Evolutionary conservation across 2,888 invertebrate species (phyloP).

Genomic region (Lagria hirta): DNA sequence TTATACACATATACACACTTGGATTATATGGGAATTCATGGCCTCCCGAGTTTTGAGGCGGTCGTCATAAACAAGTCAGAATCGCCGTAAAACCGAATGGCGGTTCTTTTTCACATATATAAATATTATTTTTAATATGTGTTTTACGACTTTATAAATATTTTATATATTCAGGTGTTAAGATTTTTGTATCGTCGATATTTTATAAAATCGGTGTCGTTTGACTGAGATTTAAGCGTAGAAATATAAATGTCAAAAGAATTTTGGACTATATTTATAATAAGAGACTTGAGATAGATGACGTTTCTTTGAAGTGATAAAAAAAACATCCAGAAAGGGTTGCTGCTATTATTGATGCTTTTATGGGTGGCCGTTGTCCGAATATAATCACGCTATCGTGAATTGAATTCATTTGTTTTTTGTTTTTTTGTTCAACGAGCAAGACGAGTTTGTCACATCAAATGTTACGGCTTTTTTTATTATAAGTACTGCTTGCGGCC

Average conservation of each 20-base stretch:
- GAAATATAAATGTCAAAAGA: slow-evolving; percentile 48
- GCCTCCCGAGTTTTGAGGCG: slow-evolving; percentile 45
- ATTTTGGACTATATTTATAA: slow-evolving; percentile 11
- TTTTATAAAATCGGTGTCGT: slow-evolving; percentile 42
- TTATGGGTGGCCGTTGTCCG: too few species aligned
- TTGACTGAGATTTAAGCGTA: slow-evolving; percentile 26
- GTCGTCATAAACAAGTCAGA: slow-evolving; percentile 54
- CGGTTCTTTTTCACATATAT: slow-evolving; percentile 54
- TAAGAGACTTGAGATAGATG: slow-evolving; percentile 11
- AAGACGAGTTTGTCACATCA: too few species aligned
- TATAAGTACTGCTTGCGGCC: too few species aligned
- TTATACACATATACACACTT: slow-evolving; percentile 19
- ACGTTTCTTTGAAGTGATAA: slow-evolving; percentile 28
- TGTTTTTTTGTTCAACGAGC: too few species aligned
- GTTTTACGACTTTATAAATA: slow-evolving; percentile 57
- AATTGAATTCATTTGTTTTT: too few species aligned
- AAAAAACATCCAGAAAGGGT: too few species aligned
- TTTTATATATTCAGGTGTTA: slow-evolving; percentile 57
- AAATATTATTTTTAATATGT: slow-evolving; percentile 57
- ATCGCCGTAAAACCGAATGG: slow-evolving; percentile 51
- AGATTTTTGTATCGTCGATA: slow-evolving; percentile 48
- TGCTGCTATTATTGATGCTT: too few species aligned
- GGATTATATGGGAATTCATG: slow-evolving; percentile 43
- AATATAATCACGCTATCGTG: too few species aligned
- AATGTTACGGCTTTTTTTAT: too few species aligned